Base-by-base conservation (phyloP, 1,140 invertebrate genomes). In the Lordiphosa collinella region DNA sequence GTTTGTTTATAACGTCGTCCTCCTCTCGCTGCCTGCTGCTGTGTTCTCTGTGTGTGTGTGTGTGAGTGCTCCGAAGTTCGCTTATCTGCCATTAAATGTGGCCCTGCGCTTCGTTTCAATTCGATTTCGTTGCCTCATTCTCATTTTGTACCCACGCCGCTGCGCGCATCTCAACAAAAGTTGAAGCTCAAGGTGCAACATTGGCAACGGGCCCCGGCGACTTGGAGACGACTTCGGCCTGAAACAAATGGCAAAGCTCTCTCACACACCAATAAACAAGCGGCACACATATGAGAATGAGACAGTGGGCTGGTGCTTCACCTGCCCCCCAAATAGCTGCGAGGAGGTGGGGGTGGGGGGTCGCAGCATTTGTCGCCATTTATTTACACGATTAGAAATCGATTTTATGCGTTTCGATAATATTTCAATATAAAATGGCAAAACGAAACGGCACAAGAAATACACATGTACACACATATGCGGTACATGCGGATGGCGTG, bases 361-460 rank as follows among this genome's bases (percentile, higher is more conserved):
- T 37, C 68, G 75, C 69, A 80, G 76, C 76, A 76, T 82, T 80
- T 80, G 76, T 80, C 76, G 76, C 76, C 76, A 80, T 82, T 80
- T 80, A 80, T 80, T 76, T 80, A 80, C 76, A 80, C 76, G 76
- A 80, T 80, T 80, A 80, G 76, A 80, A 80, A 80, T 80, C 76
- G 76, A 80, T 82, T 80, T 82, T 80, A 74, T 80, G 76, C 76
- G 76, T 82, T 82, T 65, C 51, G 71, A 82, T 66, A 80, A 82
- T 69, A 67, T 82, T 70, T 71, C 66, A 57, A 79, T 63, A 79
- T 64, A 52, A 59, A 73, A 47, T 63, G 61, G 66, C 74, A 64
- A 18, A 18, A 18, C 2, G 18, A 18, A 73, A 47, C 63, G 61
- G 66, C 74, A 64, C 41, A 53, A 59, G 61, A 51, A 67, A 35